These are phyloP conservation scores for Micrastur ruficollis DNA, from an alignment of 2,797 vertebrate species.

Conservation along the genomic window DNA sequence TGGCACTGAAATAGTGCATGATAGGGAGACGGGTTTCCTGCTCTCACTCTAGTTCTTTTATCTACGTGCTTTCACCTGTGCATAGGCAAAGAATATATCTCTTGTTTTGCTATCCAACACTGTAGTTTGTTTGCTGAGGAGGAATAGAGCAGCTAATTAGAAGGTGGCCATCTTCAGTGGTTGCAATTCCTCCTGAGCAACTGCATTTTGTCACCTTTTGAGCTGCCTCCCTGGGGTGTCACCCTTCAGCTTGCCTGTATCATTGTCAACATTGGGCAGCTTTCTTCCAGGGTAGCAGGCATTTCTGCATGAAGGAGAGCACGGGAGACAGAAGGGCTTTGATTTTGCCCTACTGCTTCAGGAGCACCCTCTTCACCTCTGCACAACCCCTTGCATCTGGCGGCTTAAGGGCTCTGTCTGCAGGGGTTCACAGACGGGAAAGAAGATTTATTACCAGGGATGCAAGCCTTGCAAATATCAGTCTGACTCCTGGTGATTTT, in stretches of 20 bases:
- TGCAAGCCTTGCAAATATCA: background rate
- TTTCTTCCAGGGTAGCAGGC: background rate
- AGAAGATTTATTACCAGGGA: background rate
- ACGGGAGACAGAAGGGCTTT: background rate
- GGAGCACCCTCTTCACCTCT: background rate
- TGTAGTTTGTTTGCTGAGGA: background rate
- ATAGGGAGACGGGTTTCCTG: background rate
- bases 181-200: background rate
- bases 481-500: background rate
- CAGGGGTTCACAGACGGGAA: background rate
- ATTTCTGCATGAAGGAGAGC: background rate
- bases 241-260: background rate
- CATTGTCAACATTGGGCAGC: background rate
- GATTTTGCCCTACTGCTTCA: background rate
- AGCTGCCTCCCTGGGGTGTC: background rate
- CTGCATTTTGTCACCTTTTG: background rate
- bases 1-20: background rate
- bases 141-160: background rate
- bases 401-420: rapidly evolving
- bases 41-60: background rate
- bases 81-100: background rate
- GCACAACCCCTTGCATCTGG: background rate
- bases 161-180: background rate
- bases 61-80: background rate
- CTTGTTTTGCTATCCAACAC: background rate